Evolutionary conservation across 2,888 invertebrate species (phyloP).

Genomic region (Mycogona germanica): DNA sequence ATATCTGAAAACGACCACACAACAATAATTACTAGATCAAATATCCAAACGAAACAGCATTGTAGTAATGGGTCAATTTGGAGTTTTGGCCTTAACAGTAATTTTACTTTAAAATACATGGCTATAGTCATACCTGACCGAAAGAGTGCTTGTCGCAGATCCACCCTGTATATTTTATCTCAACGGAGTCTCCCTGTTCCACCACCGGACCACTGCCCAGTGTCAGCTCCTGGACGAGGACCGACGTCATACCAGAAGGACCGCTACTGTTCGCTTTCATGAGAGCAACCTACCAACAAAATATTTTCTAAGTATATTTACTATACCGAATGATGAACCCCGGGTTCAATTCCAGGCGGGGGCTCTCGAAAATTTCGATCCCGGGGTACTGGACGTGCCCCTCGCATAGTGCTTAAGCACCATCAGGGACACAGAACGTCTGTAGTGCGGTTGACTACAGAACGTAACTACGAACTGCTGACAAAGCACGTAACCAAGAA

Average conservation of each 20-base stretch:
- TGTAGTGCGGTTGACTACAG: too few species aligned
- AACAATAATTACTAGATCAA: neutral
- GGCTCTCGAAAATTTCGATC: too few species aligned
- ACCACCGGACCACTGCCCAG: neutral
- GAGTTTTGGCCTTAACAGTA: neutral
- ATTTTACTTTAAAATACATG: neutral
- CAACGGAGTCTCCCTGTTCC: neutral
- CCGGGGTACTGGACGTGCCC: too few species aligned
- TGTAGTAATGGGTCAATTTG: too few species aligned
- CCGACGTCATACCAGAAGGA: neutral
- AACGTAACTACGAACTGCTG: too few species aligned
- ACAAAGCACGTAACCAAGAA: too few species aligned
- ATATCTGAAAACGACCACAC: neutral
- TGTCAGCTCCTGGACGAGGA: neutral
- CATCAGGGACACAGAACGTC: too few species aligned
- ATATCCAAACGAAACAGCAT: too few species aligned
- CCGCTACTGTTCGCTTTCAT: slow-evolving; percentile 3
- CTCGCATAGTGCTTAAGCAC: too few species aligned
- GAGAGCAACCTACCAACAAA: neutral
- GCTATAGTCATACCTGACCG: slow-evolving; percentile 15
- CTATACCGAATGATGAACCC: too few species aligned
- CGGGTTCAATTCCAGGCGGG: too few species aligned
- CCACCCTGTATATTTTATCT: slow-evolving; percentile 8
- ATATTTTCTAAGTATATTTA: neutral
- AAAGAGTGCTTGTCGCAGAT: neutral